These are phyloP conservation scores for Daphoenositta chrysoptera DNA, from an alignment of 2,113 vertebrate species.

Conservation along the genomic window DNA sequence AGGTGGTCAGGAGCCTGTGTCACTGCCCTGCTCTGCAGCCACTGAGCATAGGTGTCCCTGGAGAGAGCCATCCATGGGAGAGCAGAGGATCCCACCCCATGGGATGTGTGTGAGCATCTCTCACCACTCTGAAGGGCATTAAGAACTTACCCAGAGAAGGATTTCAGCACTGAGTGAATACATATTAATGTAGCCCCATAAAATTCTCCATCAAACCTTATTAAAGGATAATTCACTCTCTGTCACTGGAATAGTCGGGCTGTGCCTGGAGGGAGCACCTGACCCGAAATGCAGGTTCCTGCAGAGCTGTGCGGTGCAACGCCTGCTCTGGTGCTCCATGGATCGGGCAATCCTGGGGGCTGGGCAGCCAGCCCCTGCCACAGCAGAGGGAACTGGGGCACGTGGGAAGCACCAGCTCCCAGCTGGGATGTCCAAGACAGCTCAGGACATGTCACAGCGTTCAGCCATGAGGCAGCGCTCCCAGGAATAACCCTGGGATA, in stretches of 20 bases:
- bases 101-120: not conserved
- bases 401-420: fast-evolving
- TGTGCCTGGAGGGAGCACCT: not conserved
- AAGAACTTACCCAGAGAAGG: not conserved
- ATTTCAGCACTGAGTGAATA: not conserved
- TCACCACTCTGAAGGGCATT: not conserved
- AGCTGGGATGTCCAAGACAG: not conserved
- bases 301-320: not conserved
- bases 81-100: not conserved
- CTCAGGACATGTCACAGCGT: fast-evolving
- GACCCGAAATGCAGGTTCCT: not conserved
- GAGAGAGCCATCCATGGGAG: fast-evolving
- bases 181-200: not conserved
- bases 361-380: not conserved
- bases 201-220: not conserved
- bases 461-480: fast-evolving
- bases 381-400: not conserved
- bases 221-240: not conserved
- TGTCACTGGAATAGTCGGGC: not conserved
- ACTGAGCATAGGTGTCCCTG: fast-evolving
- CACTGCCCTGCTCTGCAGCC: not conserved
- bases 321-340: not conserved
- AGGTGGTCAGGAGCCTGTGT: fast-evolving
- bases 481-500: too few species aligned
- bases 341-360: not conserved